These are phyloP conservation scores for Byasa hedistus DNA, from an alignment of 2,888 invertebrate species.

Conservation along the genomic window DNA sequence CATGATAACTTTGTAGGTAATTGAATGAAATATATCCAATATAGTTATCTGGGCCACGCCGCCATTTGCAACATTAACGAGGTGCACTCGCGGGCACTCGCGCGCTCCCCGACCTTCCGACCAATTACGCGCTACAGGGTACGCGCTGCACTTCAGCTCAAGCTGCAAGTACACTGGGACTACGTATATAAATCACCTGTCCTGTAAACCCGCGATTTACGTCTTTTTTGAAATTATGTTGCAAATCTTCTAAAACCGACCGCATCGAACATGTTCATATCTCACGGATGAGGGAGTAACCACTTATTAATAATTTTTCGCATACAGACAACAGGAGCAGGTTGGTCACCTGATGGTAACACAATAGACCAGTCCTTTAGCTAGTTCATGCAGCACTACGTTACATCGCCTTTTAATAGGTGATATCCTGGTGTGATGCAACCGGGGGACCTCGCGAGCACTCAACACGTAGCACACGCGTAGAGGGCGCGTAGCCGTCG, in stretches of 20 bases:
- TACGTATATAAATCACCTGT: neutral
- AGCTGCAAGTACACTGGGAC: slow-evolving; percentile 1
- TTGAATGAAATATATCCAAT: neutral
- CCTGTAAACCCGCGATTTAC: no score
- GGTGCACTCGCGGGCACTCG: slow-evolving; percentile 21
- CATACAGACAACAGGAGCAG: no score
- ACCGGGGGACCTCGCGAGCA: slow-evolving; percentile 25
- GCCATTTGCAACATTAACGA: slow-evolving; percentile 24
- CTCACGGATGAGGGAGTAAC: no score
- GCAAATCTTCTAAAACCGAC: no score
- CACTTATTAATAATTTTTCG: no score
- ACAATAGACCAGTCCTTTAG: no score
- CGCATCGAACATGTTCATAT: no score
- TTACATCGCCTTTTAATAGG: no score
- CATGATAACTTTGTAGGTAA: no score
- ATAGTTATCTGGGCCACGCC: slow-evolving; percentile 15
- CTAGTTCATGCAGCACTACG: no score
- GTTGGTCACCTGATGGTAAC: no score
- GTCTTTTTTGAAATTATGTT: no score
- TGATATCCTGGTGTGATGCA: neutral
- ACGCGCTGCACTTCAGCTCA: slow-evolving; percentile 12
- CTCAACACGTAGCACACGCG: slow-evolving; percentile 32
- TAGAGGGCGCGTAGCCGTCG: slow-evolving; percentile 28
- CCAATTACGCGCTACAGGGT: slow-evolving; percentile 46
- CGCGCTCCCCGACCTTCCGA: slow-evolving; percentile 42